A percentile compares a stretch with the other conserved stretches of the same genome.
Evolutionary conservation across 2,888 invertebrate species (phyloP).

Genomic region (Odontomyia ornata): DNA sequence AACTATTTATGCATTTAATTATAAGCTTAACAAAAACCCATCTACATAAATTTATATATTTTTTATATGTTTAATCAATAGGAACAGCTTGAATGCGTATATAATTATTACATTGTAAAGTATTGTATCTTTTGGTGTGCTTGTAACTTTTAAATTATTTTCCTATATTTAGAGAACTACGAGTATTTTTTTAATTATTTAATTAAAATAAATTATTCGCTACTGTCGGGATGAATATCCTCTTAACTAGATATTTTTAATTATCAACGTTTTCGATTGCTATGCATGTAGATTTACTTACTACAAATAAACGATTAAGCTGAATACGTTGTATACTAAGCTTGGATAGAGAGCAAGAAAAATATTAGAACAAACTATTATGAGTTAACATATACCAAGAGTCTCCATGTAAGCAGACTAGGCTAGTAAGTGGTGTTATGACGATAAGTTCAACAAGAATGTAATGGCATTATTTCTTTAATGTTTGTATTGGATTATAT

Average conservation of each 20-base stretch:
- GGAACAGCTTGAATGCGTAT: constrained; percentile 15
- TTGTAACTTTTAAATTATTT: constrained; percentile 36
- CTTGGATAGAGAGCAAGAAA: not conserved
- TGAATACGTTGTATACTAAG: not conserved
- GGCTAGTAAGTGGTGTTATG: constrained; percentile 7
- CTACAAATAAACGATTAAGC: no score
- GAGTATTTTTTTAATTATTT: constrained; percentile 27
- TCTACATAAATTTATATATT: not conserved
- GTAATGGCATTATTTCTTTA: not conserved
- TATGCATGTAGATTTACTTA: not conserved
- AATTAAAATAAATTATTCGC: constrained; percentile 17
- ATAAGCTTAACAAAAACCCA: constrained; percentile 11
- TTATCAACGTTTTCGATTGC: not conserved
- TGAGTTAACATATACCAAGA: constrained; percentile 25
- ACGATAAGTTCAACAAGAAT: not conserved
- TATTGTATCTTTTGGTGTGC: constrained; percentile 20
- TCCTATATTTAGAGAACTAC: not conserved
- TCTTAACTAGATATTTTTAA: not conserved
- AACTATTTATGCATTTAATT: constrained; percentile 35
- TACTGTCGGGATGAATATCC: not conserved
- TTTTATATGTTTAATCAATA: constrained; percentile 6
- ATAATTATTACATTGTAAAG: constrained; percentile 1
- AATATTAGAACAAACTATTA: not conserved
- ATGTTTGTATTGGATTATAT: not conserved
- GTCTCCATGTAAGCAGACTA: constrained; percentile 21